Evolutionary conservation across 2,113 vertebrate genomes (phyloP).

Genomic region (Kryptolebias marmoratus): DNA sequence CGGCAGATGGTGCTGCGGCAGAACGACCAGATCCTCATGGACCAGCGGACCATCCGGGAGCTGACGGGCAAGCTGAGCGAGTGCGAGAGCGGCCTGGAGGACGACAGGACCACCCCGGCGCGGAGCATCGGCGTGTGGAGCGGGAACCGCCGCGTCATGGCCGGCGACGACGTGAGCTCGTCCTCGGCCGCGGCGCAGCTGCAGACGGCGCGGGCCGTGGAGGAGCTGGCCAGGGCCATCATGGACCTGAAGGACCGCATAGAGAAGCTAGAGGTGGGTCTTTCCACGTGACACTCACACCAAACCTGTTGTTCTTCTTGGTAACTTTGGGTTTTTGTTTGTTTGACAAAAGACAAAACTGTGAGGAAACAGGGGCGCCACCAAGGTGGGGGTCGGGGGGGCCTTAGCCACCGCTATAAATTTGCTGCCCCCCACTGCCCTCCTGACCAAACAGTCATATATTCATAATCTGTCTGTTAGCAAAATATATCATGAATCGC

Average conservation of each 20-base stretch:
- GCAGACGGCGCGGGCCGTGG: constrained; percentile 82
- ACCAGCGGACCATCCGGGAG: constrained; percentile 92
- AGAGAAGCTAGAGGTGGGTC: constrained; percentile 91
- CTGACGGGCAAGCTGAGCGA: constrained; percentile 92
- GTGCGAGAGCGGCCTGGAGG: constrained; percentile 89
- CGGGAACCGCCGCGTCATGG: constrained; percentile 86
- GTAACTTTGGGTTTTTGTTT: too few relatives aligned
- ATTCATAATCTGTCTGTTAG: too few relatives aligned
- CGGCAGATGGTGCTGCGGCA: constrained; percentile 91
- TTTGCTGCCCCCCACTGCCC: too few relatives aligned
- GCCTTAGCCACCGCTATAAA: too few relatives aligned
- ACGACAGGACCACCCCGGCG: constrained; percentile 75
- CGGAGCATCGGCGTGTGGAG: constrained; percentile 79
- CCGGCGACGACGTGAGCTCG: constrained; percentile 86
- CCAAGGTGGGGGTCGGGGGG: too few relatives aligned
- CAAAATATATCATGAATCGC: too few relatives aligned
- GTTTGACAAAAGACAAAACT: too few relatives aligned
- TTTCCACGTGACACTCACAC: background rate
- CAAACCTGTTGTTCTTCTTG: constrained; percentile 16
- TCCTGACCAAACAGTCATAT: too few relatives aligned
- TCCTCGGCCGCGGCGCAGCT: constrained; percentile 69
- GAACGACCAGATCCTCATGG: constrained; percentile 91
- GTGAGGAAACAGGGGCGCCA: too few relatives aligned
- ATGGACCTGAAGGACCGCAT: constrained; percentile 93
- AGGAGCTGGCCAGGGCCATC: constrained; percentile 92